Conservation (phyloP, 2,797 vertebrate genomes). For the Poeciliopsis paucimaculata region DNA sequence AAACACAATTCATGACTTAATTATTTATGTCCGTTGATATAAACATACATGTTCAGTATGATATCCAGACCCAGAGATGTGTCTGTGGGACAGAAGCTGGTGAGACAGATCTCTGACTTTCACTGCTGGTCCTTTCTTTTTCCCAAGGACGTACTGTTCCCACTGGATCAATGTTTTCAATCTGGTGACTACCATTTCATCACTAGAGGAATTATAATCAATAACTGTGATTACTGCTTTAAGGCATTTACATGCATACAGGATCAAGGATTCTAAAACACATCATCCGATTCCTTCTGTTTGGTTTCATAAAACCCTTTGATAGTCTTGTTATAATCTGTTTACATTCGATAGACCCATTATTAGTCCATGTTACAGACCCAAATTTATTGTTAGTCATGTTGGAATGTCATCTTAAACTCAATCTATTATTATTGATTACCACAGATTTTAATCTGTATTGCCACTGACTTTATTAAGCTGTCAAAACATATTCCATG, state of each 20-base stretch:
- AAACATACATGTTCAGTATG: not conserved
- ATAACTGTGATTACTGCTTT: conserved; percentile 37
- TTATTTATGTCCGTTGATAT: not conserved
- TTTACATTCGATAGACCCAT: not conserved
- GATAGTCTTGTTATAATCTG: not conserved
- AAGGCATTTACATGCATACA: conserved; percentile 12
- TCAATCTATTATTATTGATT: not conserved
- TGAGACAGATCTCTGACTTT: conserved; percentile 12
- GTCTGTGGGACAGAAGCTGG: conserved; percentile 6
- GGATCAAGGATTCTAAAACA: not conserved
- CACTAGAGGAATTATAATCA: conserved; percentile 51
- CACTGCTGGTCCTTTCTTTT: conserved; percentile 5
- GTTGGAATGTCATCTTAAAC: not conserved
- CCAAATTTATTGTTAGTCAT: not conserved
- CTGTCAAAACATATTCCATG: not conserved
- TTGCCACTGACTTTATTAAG: not conserved
- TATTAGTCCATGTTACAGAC: not conserved
- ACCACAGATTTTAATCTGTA: not conserved
- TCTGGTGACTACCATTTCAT: conserved; percentile 50
- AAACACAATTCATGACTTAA: not conserved
- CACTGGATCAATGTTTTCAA: conserved; percentile 56
- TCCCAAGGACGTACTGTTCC: conserved; percentile 51
- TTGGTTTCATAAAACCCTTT: not conserved
- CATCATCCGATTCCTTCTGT: not conserved
- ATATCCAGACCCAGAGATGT: conserved; percentile 1